Conservation (phyloP, 2,888 invertebrate genomes). For the Eremobia ochroleuca region DNA sequence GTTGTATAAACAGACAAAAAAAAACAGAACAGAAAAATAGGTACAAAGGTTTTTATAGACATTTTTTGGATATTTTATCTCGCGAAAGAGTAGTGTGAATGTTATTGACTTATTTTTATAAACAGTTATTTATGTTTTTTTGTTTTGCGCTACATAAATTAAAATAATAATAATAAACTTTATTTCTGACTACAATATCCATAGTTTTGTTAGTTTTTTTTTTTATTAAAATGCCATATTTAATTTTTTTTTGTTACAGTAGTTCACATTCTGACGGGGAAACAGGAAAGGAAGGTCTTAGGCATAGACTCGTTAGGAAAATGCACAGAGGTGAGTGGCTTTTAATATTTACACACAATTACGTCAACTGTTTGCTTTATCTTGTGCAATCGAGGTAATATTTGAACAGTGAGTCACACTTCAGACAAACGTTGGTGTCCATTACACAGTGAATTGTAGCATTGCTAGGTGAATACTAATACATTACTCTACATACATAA, state of each 20-base stretch:
- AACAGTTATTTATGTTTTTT: too few relatives aligned
- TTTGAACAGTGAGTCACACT: slow-evolving; percentile 35
- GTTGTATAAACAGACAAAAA: too few relatives aligned
- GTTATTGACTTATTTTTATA: too few relatives aligned
- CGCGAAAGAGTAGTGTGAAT: slow-evolving; percentile 12
- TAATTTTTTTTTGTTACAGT: slow-evolving; percentile 68
- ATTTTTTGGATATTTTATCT: slow-evolving; percentile 14
- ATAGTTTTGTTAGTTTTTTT: too few relatives aligned
- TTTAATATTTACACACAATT: slow-evolving; percentile 34
- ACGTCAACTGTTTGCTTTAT: slow-evolving; percentile 34
- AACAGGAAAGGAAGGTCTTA: slow-evolving; percentile 84
- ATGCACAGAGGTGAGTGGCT: slow-evolving; percentile 85
- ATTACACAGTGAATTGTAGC: slow-evolving; percentile 5
- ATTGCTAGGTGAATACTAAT: neutral
- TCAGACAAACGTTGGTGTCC: slow-evolving; percentile 1
- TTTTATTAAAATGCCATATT: neutral
- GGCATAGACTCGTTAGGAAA: slow-evolving; percentile 87
- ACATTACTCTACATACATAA: neutral
- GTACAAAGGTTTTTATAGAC: too few relatives aligned
- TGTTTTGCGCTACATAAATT: neutral
- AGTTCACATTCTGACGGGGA: slow-evolving; percentile 81
- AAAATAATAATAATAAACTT: too few relatives aligned
- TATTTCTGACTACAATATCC: too few relatives aligned
- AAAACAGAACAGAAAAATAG: too few relatives aligned
- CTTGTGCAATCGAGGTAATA: slow-evolving; percentile 35